phyloP scores from a whole-genome alignment of 2,113 vertebrate genomes.

The Rhinopomastus cyanomelas region DNA sequence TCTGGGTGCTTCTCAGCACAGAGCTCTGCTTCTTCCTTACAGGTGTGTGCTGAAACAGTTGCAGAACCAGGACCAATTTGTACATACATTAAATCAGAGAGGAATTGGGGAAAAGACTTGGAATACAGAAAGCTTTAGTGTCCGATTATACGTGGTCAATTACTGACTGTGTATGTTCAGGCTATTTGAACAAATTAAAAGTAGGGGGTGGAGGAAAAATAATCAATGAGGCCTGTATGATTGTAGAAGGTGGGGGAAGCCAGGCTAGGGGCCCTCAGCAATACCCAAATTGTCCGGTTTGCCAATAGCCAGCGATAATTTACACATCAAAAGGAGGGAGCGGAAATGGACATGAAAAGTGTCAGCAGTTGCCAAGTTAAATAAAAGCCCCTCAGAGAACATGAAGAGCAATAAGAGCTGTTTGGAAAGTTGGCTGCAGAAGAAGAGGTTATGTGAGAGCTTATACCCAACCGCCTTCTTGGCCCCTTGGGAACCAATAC shows the following conservation, averaged over 20 bases:
- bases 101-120: not conserved
- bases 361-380: constrained; percentile 70
- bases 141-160: not conserved
- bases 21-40: not conserved
- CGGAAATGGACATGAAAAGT: constrained; percentile 70
- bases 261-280: constrained; percentile 39
- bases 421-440: constrained; percentile 69
- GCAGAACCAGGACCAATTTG: not conserved
- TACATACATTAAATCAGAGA: not conserved
- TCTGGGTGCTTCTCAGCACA: not conserved
- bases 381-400: constrained; percentile 73
- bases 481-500: constrained; percentile 54
- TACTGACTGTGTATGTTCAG: constrained; percentile 21
- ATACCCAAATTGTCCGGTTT: constrained; percentile 67
- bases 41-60: not conserved
- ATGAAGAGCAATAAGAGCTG: constrained; percentile 61
- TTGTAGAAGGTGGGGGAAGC: constrained; percentile 40
- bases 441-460: constrained; percentile 66
- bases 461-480: constrained; percentile 48
- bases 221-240: constrained; percentile 61
- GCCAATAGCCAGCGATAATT: constrained; percentile 67
- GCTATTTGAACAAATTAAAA: constrained; percentile 48
- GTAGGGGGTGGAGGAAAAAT: not conserved
- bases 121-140: constrained; percentile 3
- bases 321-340: constrained; percentile 69